phyloP scores from a whole-genome alignment of 2,888 invertebrate genomes.

The Stenotaenia linearis region DNA sequence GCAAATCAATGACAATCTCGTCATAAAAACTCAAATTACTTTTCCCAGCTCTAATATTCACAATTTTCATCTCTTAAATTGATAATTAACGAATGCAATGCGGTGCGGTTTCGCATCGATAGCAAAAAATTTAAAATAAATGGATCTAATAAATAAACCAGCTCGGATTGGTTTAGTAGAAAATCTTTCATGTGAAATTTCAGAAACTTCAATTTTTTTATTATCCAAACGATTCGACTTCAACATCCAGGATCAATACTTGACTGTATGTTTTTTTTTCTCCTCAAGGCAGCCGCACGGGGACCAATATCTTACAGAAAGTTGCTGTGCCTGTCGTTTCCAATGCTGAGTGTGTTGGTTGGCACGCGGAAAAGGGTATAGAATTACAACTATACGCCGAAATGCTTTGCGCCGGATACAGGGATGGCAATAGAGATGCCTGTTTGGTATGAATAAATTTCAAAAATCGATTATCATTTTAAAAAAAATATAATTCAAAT shows the following conservation, averaged over 20 bases:
- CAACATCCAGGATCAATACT: background rate
- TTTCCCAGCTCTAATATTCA: no score
- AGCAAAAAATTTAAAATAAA: background rate
- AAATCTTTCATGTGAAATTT: background rate
- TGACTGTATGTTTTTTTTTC: background rate
- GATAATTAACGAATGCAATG: no score
- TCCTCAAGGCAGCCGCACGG: constrained; percentile 56
- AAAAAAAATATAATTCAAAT: constrained; percentile 13
- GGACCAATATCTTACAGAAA: constrained; percentile 72
- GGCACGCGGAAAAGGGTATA: constrained; percentile 76
- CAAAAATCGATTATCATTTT: background rate
- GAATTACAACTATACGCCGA: constrained; percentile 66
- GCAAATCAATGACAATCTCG: no score
- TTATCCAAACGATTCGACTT: background rate
- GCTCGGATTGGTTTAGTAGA: background rate
- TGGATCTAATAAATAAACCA: background rate
- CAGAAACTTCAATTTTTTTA: background rate
- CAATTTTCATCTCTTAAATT: no score
- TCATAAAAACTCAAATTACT: no score
- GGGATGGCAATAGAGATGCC: constrained; percentile 74
- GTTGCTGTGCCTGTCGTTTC: constrained; percentile 75
- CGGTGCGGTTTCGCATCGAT: no score
- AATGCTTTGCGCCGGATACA: constrained; percentile 80
- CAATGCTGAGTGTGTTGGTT: constrained; percentile 67
- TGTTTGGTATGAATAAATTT: constrained; percentile 55